Evolutionary conservation across 2,888 invertebrate genomes (phyloP).

Genomic region (Dexiosoma caninum): DNA sequence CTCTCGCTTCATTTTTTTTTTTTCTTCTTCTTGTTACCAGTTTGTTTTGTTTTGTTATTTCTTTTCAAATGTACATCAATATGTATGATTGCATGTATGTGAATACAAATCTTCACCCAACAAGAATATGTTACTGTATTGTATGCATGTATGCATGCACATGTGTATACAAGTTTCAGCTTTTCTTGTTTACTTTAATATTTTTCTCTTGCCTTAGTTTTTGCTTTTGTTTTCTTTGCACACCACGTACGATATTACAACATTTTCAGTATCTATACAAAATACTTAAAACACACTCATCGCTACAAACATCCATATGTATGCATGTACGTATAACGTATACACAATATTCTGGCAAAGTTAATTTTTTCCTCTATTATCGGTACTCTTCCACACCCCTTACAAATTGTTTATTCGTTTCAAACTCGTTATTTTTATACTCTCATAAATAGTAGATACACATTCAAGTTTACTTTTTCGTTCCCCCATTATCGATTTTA

Average conservation of each 20-base stretch:
- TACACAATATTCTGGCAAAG: neutral
- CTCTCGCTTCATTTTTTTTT: too few species aligned
- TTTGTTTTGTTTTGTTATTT: slow-evolving; percentile 59
- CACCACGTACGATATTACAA: slow-evolving; percentile 51
- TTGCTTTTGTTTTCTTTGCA: slow-evolving; percentile 12
- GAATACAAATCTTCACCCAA: too few species aligned
- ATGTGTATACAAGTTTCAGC: neutral
- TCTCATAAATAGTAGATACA: slow-evolving; percentile 1
- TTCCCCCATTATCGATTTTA: slow-evolving; percentile 55
- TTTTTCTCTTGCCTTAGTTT: slow-evolving; percentile 5
- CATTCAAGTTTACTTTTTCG: slow-evolving; percentile 35
- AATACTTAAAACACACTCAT: neutral
- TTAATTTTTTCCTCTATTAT: neutral
- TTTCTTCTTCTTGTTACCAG: neutral
- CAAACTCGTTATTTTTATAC: slow-evolving; percentile 12
- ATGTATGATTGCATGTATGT: too few species aligned
- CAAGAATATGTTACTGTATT: neutral
- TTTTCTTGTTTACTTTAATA: slow-evolving; percentile 49
- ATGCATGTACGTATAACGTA: too few species aligned
- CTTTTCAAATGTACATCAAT: neutral
- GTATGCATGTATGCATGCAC: neutral
- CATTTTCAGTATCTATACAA: slow-evolving; percentile 35
- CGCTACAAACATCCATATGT: neutral
- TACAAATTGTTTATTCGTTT: neutral
- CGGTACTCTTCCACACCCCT: slow-evolving; percentile 34